Conservation (phyloP, 2,888 invertebrate genomes). For the Rhagonycha fulva region DNA sequence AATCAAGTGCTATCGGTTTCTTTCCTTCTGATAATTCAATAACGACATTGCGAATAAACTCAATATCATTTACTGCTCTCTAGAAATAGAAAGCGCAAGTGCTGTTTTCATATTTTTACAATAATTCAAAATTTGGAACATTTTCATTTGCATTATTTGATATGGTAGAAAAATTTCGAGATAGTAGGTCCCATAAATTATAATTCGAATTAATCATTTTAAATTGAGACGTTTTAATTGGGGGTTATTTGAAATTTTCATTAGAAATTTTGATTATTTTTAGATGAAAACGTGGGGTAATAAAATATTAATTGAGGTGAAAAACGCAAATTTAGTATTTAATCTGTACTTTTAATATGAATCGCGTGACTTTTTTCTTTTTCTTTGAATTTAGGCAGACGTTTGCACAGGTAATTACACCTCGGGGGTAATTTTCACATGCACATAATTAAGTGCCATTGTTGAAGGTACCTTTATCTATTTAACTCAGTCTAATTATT, state of each 20-base stretch:
- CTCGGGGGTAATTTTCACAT: background rate
- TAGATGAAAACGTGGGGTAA: background rate
- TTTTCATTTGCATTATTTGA: background rate
- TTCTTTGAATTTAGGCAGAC: background rate
- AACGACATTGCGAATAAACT: background rate
- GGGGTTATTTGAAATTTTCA: background rate
- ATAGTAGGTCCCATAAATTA: background rate
- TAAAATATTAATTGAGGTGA: background rate
- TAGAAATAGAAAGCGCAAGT: background rate
- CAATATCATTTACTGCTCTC: background rate
- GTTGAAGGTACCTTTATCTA: slow-evolving; percentile 1
- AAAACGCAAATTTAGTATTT: background rate
- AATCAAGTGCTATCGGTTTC: background rate
- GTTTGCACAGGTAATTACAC: background rate
- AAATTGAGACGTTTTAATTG: background rate
- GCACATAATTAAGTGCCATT: slow-evolving; percentile 5
- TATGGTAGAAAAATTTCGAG: background rate
- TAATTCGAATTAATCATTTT: background rate
- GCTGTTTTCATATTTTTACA: background rate
- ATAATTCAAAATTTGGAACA: background rate
- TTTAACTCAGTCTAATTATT: slow-evolving; percentile 10
- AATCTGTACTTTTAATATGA: background rate
- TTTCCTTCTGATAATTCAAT: background rate
- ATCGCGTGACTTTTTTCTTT: background rate
- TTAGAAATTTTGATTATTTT: background rate